Conservation (phyloP, 2,888 invertebrate species). For the Pardosa pseudoannulata region DNA sequence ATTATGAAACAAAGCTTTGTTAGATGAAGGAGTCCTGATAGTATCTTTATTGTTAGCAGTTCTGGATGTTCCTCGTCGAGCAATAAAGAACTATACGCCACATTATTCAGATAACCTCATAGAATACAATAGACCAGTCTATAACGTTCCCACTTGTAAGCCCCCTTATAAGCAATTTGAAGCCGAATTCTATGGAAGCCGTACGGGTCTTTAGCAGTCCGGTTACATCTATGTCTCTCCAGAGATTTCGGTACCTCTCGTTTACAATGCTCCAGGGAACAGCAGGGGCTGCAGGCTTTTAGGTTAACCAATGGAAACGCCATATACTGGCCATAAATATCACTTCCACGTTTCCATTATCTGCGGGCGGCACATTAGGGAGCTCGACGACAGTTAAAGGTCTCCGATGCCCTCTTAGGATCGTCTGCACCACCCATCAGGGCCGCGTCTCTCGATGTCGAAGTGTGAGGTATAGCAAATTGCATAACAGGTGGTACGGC, state of each 20-base stretch:
- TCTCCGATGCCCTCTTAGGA: not conserved
- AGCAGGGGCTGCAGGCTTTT: not conserved
- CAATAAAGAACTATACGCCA: no score
- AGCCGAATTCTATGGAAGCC: no score
- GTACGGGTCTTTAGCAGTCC: not conserved
- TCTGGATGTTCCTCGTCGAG: no score
- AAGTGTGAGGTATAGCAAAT: not conserved
- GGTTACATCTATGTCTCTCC: not conserved
- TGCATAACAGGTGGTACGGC: not conserved
- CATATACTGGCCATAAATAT: not conserved
- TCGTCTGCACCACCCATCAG: not conserved
- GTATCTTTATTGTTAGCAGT: no score
- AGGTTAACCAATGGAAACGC: conserved; percentile 6
- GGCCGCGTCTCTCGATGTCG: not conserved
- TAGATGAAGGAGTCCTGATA: no score
- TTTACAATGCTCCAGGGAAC: not conserved
- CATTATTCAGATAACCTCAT: no score
- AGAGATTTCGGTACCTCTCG: not conserved
- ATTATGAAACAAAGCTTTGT: no score
- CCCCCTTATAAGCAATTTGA: no score
- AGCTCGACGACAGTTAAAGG: not conserved
- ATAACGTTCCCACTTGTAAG: no score
- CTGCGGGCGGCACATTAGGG: not conserved
- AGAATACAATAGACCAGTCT: no score
- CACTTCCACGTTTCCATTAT: not conserved